Evolutionary conservation across 2,797 vertebrate genomes (phyloP).

Genomic region (Pygocentrus nattereri): DNA sequence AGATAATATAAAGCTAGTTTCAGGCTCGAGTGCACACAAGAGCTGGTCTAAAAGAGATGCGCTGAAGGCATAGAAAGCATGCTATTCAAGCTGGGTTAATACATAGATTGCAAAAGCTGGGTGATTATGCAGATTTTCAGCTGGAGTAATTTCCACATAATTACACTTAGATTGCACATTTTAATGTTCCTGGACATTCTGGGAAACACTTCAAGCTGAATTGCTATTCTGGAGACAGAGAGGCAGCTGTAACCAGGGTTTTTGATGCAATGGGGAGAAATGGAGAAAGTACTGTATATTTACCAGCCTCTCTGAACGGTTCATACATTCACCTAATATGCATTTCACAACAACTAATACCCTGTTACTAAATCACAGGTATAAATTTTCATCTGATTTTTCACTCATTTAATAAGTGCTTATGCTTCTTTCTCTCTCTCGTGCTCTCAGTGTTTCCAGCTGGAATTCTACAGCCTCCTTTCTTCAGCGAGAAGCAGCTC

Average conservation of each 20-base stretch:
- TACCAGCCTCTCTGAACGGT: constrained; percentile 16
- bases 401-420: constrained; percentile 1
- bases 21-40: constrained; percentile 59
- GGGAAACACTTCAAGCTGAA: constrained; percentile 57
- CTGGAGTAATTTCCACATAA: constrained; percentile 61
- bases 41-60: constrained; percentile 46
- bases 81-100: constrained; percentile 53
- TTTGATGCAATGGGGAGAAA: constrained; percentile 16
- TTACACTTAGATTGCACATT: constrained; percentile 64
- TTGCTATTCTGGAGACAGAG: constrained; percentile 55
- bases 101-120: constrained; percentile 56
- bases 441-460: constrained; percentile 90
- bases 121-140: constrained; percentile 63
- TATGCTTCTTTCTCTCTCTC: not conserved
- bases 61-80: constrained; percentile 23
- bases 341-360: not conserved
- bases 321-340: not conserved
- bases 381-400: constrained; percentile 4
- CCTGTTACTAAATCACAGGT: constrained; percentile 16
- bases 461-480: constrained; percentile 96
- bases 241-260: constrained; percentile 53
- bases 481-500: constrained; percentile 95
- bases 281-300: constrained; percentile 20
- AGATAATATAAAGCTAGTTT: constrained; percentile 63
- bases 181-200: constrained; percentile 64